phyloP scores from a whole-genome alignment of 1,140 invertebrate species.

The Melanaphis sacchari region DNA sequence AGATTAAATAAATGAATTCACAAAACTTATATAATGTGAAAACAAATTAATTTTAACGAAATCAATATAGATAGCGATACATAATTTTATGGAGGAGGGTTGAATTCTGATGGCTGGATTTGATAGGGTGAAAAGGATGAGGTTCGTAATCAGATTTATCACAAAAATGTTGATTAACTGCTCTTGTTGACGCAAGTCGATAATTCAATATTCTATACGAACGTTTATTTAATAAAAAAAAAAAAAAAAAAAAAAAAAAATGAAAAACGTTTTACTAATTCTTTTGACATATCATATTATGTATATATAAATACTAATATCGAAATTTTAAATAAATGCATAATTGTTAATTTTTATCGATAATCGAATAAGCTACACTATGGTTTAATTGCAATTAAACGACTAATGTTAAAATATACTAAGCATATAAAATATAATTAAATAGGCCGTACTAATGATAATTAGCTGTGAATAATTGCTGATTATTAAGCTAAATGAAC shows the following conservation, averaged over 20 bases:
- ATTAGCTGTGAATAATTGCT: not conserved
- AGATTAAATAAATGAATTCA: slow-evolving; percentile 23
- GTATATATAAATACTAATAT: not conserved
- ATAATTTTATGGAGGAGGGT: not conserved
- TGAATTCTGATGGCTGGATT: not conserved
- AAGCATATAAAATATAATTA: not conserved
- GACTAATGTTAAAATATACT: not conserved
- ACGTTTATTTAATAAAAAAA: not conserved
- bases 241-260: not conserved
- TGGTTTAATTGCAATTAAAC: not conserved
- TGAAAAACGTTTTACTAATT: not conserved
- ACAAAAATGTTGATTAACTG: slow-evolving; percentile 7
- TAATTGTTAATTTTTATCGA: not conserved
- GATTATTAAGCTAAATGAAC: not conserved
- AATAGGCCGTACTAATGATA: not conserved
- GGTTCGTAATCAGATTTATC: slow-evolving; percentile 33
- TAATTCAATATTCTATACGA: not conserved
- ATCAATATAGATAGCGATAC: not conserved
- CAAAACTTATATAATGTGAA: slow-evolving; percentile 9
- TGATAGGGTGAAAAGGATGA: not conserved
- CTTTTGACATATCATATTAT: not conserved
- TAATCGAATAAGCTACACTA: not conserved
- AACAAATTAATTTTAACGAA: slow-evolving; percentile 27
- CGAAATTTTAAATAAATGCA: not conserved
- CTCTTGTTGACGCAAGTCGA: not conserved